Base-by-base conservation (phyloP, 1,140 invertebrate genomes). In the Pissodes strobi region DNA sequence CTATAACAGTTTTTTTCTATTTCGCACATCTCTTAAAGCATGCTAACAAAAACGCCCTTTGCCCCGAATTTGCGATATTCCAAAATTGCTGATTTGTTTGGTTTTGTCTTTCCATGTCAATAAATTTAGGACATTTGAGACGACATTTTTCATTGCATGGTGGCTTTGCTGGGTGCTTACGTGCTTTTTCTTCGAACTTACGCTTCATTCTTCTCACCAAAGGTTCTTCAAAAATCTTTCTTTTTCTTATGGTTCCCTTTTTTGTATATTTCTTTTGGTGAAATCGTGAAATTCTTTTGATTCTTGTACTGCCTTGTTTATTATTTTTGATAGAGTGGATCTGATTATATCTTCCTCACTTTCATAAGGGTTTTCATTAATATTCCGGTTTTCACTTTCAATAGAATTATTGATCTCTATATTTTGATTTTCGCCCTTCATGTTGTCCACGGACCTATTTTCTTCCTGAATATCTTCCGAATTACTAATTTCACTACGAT, bases 11-110 rank as follows among this genome's bases (percentile, higher is more conserved):
- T 30, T 58, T 64, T 23, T 21, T 56, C 57, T 64, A 21, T 22
- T 64, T 64, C 1, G 12, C 41, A 52, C n/a, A 34, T 34, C n/a
- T 34, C n/a, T 34, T 64, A 10, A 46, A 45, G 13, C 53, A 30
- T 8, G 19, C 30, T 64, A 62, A 0, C 22, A 63, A 21, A 63
- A 63, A 27, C 17, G 60, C 30, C 25, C 45, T 63, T 43, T 43
- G 60, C 23, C 13, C 38, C 10, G 30, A 10, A 19, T 55, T 21
- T 22, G 22, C 43, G 13, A 63, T 18, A 34, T 21, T 38, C 60
- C 49, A 63, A 21, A 41, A 63, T 59, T 63, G 51, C 6, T 56
- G 5, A 56, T 63, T 63, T 1, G 56, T 63, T 41, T 63, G 12
- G 15, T 63, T 38, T 63, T 19, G 21, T 49, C 43, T 12, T 62